Conservation (phyloP, 2,797 vertebrate genomes). For the Selene dorsalis region DNA sequence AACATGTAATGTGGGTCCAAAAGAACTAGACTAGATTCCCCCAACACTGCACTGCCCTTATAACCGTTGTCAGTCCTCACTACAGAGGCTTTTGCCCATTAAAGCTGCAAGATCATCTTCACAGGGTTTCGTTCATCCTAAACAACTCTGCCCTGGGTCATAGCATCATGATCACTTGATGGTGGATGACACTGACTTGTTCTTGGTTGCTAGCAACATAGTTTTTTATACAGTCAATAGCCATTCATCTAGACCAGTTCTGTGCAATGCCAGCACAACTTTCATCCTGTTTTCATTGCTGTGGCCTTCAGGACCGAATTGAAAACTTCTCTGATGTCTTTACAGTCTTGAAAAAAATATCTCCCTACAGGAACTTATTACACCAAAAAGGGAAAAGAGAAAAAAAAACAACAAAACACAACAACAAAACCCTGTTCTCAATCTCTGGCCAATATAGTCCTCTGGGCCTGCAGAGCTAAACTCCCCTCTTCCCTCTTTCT, state of each 20-base stretch:
- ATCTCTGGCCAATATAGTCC: constrained; percentile 22
- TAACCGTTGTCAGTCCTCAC: background rate
- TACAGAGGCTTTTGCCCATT: background rate
- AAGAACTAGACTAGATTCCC: too few species aligned
- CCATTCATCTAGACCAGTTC: constrained; percentile 8
- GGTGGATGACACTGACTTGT: background rate
- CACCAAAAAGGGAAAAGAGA: background rate
- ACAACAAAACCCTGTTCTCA: constrained; percentile 19
- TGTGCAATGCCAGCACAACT: background rate
- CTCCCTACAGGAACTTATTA: constrained; percentile 28
- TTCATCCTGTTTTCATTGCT: constrained; percentile 30
- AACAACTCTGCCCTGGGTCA: constrained; percentile 2
- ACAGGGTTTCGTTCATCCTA: background rate
- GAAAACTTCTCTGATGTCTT: constrained; percentile 30
- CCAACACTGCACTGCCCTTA: background rate
- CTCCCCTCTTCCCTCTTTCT: constrained; percentile 17
- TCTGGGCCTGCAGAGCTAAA: constrained; percentile 34
- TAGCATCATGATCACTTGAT: constrained; percentile 2
- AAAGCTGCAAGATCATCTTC: background rate
- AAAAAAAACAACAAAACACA: background rate
- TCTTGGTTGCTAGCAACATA: constrained; percentile 5
- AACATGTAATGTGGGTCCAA: background rate
- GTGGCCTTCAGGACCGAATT: constrained; percentile 27
- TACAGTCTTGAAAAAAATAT: constrained; percentile 33
- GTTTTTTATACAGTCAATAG: constrained; percentile 13